A percentile compares a stretch with the other conserved stretches of the same genome.
These are phyloP conservation scores for Philypnodon macrostomus DNA, from an alignment of 2,797 vertebrate species.

Conservation along the genomic window DNA sequence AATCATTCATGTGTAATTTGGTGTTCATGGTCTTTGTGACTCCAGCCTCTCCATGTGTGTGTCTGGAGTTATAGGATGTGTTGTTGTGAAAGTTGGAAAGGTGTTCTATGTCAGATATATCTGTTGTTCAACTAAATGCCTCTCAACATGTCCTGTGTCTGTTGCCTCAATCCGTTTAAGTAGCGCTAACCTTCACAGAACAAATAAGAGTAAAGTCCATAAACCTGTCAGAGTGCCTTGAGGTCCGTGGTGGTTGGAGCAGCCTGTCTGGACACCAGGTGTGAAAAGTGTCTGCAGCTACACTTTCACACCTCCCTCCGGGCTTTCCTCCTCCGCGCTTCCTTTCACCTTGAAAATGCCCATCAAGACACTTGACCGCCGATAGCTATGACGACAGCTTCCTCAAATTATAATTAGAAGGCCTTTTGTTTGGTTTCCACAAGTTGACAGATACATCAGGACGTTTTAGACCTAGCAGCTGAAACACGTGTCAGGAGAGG, in stretches of 20 bases:
- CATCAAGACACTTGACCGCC: conserved; percentile 3
- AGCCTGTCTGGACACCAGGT: conserved; percentile 41
- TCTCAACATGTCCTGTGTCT: not conserved
- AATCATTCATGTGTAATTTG: no score
- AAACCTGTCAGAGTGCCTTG: not conserved
- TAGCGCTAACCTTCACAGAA: conserved; percentile 4
- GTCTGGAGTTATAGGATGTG: no score
- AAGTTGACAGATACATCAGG: not conserved
- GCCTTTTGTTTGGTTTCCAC: not conserved
- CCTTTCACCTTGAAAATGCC: conserved; percentile 13
- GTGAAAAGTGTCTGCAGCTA: conserved; percentile 38
- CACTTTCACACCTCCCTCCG: not conserved
- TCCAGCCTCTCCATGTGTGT: not conserved
- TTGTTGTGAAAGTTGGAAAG: no score
- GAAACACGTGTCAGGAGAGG: not conserved
- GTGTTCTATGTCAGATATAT: not conserved
- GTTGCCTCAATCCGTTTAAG: not conserved
- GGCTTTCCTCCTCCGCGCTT: conserved; percentile 5
- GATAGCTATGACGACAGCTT: conserved; percentile 2
- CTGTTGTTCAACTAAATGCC: not conserved
- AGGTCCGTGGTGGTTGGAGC: conserved; percentile 8
- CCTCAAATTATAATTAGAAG: conserved; percentile 2
- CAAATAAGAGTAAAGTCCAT: conserved; percentile 5
- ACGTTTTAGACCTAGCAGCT: conserved; percentile 1
- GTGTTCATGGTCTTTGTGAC: no score